Evolutionary conservation across 1,140 invertebrate genomes (phyloP).

Genomic region (Mizuhopecten yessoensis): DNA sequence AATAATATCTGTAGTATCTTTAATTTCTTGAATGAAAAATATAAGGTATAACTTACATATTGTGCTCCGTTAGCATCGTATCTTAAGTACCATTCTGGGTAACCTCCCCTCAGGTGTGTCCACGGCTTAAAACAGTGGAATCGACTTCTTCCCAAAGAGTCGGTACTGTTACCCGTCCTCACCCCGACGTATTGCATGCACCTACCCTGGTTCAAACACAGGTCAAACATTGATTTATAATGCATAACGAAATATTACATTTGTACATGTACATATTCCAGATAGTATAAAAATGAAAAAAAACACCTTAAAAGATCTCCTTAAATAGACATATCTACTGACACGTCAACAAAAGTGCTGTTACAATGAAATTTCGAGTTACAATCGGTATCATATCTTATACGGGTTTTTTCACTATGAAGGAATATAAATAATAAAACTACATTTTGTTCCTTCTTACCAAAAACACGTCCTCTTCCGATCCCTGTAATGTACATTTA

Average conservation of each 20-base stretch:
- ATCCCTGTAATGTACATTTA: background rate
- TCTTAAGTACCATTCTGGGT: slow-evolving; percentile 41
- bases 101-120: background rate
- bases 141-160: background rate
- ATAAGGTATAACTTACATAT: background rate
- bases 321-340: too few species aligned
- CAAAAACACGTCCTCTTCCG: background rate
- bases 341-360: too few species aligned
- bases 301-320: too few species aligned
- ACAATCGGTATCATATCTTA: too few species aligned
- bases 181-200: slow-evolving; percentile 30
- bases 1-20: too few species aligned
- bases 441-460: too few species aligned
- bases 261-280: too few species aligned
- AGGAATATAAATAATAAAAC: too few species aligned
- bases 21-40: too few species aligned
- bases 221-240: background rate
- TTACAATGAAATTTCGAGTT: too few species aligned
- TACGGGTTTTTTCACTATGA: too few species aligned
- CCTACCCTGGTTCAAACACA: background rate
- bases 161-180: background rate
- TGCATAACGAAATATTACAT: background rate
- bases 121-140: slow-evolving; percentile 18
- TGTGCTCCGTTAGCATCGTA: background rate
- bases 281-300: too few species aligned